Percentiles rank a stretch among this genome's conserved stretches.
Evolutionary conservation across 2,888 invertebrate genomes (phyloP).

Genomic region (Andrena praecox): DNA sequence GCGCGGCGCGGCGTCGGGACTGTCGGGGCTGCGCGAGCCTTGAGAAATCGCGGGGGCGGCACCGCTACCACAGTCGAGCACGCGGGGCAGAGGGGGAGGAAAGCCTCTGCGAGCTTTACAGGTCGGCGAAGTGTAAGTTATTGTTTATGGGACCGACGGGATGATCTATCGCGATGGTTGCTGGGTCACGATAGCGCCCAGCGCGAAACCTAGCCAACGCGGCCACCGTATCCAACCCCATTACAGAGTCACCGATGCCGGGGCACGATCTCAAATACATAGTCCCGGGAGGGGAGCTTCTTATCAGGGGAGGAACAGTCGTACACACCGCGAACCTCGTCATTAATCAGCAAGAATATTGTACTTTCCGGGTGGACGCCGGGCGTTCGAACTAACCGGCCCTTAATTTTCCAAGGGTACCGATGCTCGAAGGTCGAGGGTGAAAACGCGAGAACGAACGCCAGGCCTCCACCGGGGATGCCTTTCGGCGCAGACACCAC

Average conservation of each 20-base stretch:
- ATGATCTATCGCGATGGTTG: constrained; percentile 82
- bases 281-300: constrained; percentile 69
- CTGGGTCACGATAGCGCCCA: constrained; percentile 77
- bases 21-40: constrained; percentile 28
- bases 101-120: constrained; percentile 55
- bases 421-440: not conserved
- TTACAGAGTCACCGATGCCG: constrained; percentile 81
- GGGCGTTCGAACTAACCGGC: constrained; percentile 23
- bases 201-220: constrained; percentile 60
- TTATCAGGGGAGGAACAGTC: constrained; percentile 79
- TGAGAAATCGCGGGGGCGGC: constrained; percentile 68
- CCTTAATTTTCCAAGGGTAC: constrained; percentile 19
- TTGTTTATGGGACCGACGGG: constrained; percentile 80
- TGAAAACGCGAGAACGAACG: not conserved
- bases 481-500: not conserved
- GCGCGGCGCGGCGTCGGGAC: not conserved
- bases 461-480: not conserved
- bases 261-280: constrained; percentile 81
- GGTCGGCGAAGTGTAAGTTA: constrained; percentile 80
- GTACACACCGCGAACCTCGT: constrained; percentile 72
- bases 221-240: constrained; percentile 77
- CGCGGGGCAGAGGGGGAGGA: constrained; percentile 29
- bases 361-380: constrained; percentile 40
- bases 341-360: constrained; percentile 74
- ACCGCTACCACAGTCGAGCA: not conserved